Evolutionary conservation across 2,888 invertebrate genomes (phyloP), one percentile per base, ranked within the genome.

Genomic region (Uloborus plumipes): DNA sequence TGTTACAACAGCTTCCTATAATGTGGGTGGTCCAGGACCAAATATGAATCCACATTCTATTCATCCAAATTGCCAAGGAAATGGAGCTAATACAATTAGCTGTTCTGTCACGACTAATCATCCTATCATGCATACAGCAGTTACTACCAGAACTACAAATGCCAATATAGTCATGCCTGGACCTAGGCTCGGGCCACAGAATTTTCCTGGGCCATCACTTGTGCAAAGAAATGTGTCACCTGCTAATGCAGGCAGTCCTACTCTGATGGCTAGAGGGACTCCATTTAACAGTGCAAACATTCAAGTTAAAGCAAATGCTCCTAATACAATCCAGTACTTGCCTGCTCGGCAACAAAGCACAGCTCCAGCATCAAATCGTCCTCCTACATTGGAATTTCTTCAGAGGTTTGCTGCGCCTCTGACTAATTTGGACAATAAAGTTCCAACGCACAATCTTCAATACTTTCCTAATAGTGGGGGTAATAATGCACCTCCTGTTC

Each of bases 261-360:
- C 76, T 9, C 69, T 83, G 83, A 83, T 85, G 80, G 72, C 50
- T 20, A 76, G 84, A 61, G 74, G 70, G 16, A 50, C 82, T 14
- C 80, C 85, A 51, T 93, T 93, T 88, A 93, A 93, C 87, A 93
- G 93, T 86, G 92, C 94, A 64, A 97, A 95, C 89, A 89, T 91
- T 73, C 95, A 96, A 90, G 97, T 98, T 39, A 98, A 98, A 90
- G 95, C 98, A 14, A 97, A 95, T 89, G 97, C 98, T 15, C 98
- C 98, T 0, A 98, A 98, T 90, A 98, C 98, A 53, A 98, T 98
- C 88, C 98, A 98, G 91, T 98, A 98, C 91, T 92, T 98, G 89
- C 98, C 98, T 26, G 95, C 97, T 71, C 92, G 97, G 90, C 95
- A 97, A n/a, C 96, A 96, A 88, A 93, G 88, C 70, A 88, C 89